These are phyloP conservation scores for Parascotia fuliginaria DNA, from an alignment of 2,888 invertebrate species.

Conservation along the genomic window DNA sequence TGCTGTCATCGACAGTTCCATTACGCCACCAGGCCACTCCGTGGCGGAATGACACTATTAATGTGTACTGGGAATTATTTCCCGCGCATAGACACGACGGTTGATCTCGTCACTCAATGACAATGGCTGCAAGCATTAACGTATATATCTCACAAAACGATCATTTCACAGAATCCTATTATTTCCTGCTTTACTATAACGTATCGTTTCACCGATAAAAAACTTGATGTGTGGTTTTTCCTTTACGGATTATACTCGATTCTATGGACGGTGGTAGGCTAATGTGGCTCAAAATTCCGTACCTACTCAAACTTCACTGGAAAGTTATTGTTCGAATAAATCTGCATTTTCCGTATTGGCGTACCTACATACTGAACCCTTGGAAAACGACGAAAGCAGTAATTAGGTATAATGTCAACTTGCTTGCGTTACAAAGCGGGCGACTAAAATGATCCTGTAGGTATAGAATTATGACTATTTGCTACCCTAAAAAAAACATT, in stretches of 20 bases:
- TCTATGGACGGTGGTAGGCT: no score
- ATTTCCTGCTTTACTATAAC: slow-evolving; percentile 28
- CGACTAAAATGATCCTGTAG: no score
- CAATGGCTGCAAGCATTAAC: slow-evolving; percentile 24
- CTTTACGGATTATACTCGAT: slow-evolving; percentile 1
- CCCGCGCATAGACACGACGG: slow-evolving; percentile 54
- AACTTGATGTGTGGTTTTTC: slow-evolving; percentile 14
- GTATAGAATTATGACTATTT: no score
- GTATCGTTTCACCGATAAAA: slow-evolving; percentile 9
- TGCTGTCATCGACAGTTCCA: slow-evolving; percentile 68
- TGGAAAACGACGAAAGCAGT: no score
- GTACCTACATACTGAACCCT: no score
- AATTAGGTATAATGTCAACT: no score
- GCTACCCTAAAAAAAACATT: background rate
- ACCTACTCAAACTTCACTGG: background rate
- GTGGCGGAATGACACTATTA: slow-evolving; percentile 63
- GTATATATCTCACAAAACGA: slow-evolving; percentile 32
- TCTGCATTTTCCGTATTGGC: no score
- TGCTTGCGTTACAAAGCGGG: no score
- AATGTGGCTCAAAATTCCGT: background rate
- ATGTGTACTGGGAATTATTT: slow-evolving; percentile 65
- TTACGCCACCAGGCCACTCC: slow-evolving; percentile 52
- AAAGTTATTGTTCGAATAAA: no score
- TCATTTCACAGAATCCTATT: slow-evolving; percentile 30
- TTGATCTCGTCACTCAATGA: slow-evolving; percentile 48